Base-by-base conservation (phyloP, 2,888 invertebrate genomes). In the Craniophora ligustri region DNA sequence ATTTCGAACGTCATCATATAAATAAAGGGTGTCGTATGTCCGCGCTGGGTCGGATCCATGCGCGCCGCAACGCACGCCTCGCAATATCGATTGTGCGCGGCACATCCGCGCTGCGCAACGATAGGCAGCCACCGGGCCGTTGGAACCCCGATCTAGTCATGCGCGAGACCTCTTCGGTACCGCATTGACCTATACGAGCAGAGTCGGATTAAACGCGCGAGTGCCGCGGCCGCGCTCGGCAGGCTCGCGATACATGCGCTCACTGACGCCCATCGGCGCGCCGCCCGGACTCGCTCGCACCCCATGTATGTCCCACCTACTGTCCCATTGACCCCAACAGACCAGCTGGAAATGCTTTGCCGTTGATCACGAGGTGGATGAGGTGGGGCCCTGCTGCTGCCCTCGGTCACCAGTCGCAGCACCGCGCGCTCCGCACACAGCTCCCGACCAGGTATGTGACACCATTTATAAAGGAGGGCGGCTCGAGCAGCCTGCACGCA, bases 141-240 rank as follows among this genome's bases (percentile, higher is more conserved):
- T 82, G 83, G 83, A 76, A 40, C 81, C 72, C 70, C 78, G 76
- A 78, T 75, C 71, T 81, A 86, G 87, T 83, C 86, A 85, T 89
- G 91, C 90, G 90, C 90, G 87, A 78, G 79, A 78, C 68, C 79
- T 72, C 70, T 66, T 68, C 70, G 82, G 75, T 74, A 81, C 81
- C 84, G 85, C 89, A 88, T 86, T 89, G 86, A 85, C 88, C 88
- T 79, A 75, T 62, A 57, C 48, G 61, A 76, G 72, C 68, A 72
- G 74, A 79, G 76, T 77, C 67, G 77, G 76, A 81, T 76, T 86
- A 84, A 77, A 85, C 82, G 88, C 89, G 89, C 91, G 84, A 89
- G 87, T 84, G 87, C 82, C 84, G 94, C 94, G 92, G 89, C 89
- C 84, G 86, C 83, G 80, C 83, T 81, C 84, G 82, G 83, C 82